phyloP scores from a whole-genome alignment of 2,888 invertebrate species.

The Allolobophora icterica region DNA sequence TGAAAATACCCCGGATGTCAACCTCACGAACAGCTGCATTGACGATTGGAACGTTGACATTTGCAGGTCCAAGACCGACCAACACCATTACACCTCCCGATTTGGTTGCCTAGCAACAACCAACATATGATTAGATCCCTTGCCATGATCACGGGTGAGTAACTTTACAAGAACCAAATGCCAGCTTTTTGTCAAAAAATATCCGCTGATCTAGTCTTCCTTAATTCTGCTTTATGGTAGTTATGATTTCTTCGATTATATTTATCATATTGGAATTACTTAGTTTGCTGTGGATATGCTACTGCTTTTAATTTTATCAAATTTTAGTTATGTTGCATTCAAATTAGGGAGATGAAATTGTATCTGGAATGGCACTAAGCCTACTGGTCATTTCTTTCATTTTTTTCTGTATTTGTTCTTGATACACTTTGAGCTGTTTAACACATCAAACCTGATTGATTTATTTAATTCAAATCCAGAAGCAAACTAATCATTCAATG shows the following conservation, averaged over 20 bases:
- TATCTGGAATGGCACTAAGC: not conserved
- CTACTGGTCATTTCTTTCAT: not conserved
- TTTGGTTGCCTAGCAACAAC: constrained; percentile 76
- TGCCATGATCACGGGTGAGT: not conserved
- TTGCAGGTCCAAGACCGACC: constrained; percentile 84
- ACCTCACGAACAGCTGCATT: constrained; percentile 84
- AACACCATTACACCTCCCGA: constrained; percentile 85
- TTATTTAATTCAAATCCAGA: too few species aligned
- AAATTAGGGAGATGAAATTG: too few species aligned
- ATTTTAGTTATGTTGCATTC: too few species aligned
- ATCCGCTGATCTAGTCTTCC: not conserved
- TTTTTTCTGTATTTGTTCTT: too few species aligned
- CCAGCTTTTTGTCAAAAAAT: not conserved
- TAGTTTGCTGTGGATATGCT: too few species aligned
- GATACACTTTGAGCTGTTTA: too few species aligned
- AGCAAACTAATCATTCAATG: too few species aligned
- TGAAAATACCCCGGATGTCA: constrained; percentile 89
- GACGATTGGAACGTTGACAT: constrained; percentile 81
- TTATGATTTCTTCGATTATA: not conserved
- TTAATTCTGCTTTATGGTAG: not conserved
- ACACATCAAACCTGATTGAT: too few species aligned
- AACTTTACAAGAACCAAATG: not conserved
- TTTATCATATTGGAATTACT: not conserved
- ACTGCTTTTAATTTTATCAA: too few species aligned
- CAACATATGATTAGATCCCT: not conserved